Conservation (phyloP, 1,140 invertebrate genomes). For the Hesperophylax magnus region DNA sequence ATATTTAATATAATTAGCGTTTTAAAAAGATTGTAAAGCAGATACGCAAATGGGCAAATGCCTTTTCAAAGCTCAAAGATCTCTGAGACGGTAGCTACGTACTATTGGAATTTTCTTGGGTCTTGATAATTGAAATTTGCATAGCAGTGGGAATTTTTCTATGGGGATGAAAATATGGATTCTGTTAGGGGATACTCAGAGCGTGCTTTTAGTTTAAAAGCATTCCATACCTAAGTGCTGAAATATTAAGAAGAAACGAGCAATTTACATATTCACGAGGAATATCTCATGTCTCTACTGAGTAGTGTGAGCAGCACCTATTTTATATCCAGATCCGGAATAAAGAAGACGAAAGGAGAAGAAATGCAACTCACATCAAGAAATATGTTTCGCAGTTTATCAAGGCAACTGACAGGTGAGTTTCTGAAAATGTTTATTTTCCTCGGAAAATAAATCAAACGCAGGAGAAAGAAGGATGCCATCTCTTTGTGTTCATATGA, state of each 20-base stretch:
- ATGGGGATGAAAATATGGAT: slow-evolving; percentile 28
- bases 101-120: slow-evolving; percentile 4
- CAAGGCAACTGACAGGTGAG: slow-evolving; percentile 30
- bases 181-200: slow-evolving; percentile 4
- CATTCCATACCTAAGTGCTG: slow-evolving; percentile 53
- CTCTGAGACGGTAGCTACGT: neutral
- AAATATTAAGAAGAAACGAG: slow-evolving; percentile 56
- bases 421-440: slow-evolving; percentile 23
- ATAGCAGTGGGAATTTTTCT: slow-evolving; percentile 49
- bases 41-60: neutral
- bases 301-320: neutral
- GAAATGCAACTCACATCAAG: slow-evolving; percentile 34
- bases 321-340: neutral
- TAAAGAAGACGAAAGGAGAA: neutral
- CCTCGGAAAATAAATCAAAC: slow-evolving; percentile 19
- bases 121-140: slow-evolving; percentile 55
- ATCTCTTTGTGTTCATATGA: neutral
- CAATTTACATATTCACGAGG: slow-evolving; percentile 52
- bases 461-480: neutral
- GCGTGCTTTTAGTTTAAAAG: slow-evolving; percentile 55
- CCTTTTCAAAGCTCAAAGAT: slow-evolving; percentile 32
- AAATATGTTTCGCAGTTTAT: slow-evolving; percentile 35
- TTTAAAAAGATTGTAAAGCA: neutral
- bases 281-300: slow-evolving; percentile 44
- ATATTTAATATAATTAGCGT: neutral